phyloP scores from a whole-genome alignment of 1,140 invertebrate genomes.

The Apis laboriosa region DNA sequence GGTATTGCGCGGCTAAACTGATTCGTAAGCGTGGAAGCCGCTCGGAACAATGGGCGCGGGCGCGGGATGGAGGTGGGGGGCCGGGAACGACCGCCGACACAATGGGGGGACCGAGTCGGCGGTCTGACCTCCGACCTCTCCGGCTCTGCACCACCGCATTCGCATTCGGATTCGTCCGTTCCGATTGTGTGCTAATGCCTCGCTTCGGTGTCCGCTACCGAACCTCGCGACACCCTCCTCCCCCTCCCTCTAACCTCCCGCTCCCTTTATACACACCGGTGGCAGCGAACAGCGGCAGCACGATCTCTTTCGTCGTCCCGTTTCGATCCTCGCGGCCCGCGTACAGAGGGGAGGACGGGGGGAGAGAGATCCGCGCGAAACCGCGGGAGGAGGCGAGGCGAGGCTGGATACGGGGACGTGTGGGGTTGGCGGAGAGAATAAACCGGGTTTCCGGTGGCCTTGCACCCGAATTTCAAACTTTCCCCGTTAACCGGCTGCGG shows the following conservation, averaged over 20 bases:
- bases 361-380: neutral
- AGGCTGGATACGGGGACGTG: slow-evolving; percentile 37
- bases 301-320: too few relatives aligned
- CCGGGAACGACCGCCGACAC: slow-evolving; percentile 71
- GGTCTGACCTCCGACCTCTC: slow-evolving; percentile 77
- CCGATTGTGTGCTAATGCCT: slow-evolving; percentile 80
- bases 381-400: neutral
- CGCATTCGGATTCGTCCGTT: slow-evolving; percentile 74
- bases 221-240: slow-evolving; percentile 39
- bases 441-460: slow-evolving; percentile 75
- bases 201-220: slow-evolving; percentile 66
- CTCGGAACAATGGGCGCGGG: slow-evolving; percentile 72
- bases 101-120: slow-evolving; percentile 79
- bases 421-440: slow-evolving; percentile 52
- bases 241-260: neutral
- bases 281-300: neutral
- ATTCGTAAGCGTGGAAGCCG: slow-evolving; percentile 80
- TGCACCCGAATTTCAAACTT: slow-evolving; percentile 80
- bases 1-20: slow-evolving; percentile 68
- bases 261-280: neutral
- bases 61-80: slow-evolving; percentile 30
- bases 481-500: slow-evolving; percentile 73
- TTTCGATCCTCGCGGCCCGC: too few relatives aligned
- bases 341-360: too few relatives aligned
- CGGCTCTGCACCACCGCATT: slow-evolving; percentile 70